Evolutionary conservation across 2,888 invertebrate species (phyloP).

Genomic region (Thecophora atra): DNA sequence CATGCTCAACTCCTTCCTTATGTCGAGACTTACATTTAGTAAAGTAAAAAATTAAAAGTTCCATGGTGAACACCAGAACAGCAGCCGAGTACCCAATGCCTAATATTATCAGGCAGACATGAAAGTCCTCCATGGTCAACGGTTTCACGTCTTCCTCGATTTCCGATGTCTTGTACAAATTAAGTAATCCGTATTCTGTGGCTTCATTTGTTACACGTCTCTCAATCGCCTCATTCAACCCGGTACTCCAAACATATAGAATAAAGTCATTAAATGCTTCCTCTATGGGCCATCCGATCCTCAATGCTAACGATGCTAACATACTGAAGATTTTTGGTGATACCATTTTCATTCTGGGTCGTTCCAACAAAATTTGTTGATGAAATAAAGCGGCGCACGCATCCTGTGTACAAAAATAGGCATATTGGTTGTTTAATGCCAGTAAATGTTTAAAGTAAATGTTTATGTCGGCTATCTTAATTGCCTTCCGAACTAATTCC

Average conservation of each 20-base stretch:
- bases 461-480: neutral
- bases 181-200: neutral
- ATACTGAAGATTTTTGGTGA: constrained; percentile 39
- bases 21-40: too few relatives aligned
- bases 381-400: constrained; percentile 47
- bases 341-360: constrained; percentile 40
- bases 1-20: too few relatives aligned
- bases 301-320: constrained; percentile 26
- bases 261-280: constrained; percentile 39
- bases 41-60: constrained; percentile 5
- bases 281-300: constrained; percentile 43
- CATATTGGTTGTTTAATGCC: constrained; percentile 41
- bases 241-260: constrained; percentile 27
- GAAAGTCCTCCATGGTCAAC: constrained; percentile 35
- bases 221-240: constrained; percentile 28
- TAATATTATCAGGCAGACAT: constrained; percentile 33
- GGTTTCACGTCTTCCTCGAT: constrained; percentile 29
- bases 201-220: constrained; percentile 30
- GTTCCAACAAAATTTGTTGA: constrained; percentile 47
- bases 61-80: neutral
- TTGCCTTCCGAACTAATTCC: neutral
- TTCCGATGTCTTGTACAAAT: constrained; percentile 21
- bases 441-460: constrained; percentile 9
- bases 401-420: too few relatives aligned
- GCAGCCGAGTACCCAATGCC: neutral